These are phyloP conservation scores for Azemiops feae DNA, from an alignment of 2,113 vertebrate genomes.

Conservation along the genomic window DNA sequence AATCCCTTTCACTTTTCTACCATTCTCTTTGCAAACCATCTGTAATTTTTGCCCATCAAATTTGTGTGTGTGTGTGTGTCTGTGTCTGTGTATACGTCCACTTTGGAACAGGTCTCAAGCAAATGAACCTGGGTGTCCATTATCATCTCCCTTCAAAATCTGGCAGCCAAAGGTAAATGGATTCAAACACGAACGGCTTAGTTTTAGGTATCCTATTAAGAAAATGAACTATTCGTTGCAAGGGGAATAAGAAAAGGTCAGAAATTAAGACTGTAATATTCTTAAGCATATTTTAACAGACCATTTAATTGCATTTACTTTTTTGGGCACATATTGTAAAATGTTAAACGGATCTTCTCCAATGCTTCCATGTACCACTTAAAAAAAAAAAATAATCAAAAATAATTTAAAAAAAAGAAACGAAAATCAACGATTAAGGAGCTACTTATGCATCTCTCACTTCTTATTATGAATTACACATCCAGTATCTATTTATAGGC, in stretches of 20 bases:
- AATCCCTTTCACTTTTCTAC: background rate
- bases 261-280: background rate
- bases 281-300: background rate
- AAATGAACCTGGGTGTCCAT: background rate
- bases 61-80: background rate
- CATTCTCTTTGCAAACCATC: background rate
- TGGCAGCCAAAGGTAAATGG: background rate
- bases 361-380: background rate
- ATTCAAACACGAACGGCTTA: too few relatives aligned
- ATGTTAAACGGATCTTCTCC: background rate
- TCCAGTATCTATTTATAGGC: background rate
- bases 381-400: too few relatives aligned
- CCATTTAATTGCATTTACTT: background rate
- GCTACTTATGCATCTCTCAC: background rate
- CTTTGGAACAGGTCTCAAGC: background rate
- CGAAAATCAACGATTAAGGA: background rate
- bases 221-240: background rate
- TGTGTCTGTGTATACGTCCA: background rate
- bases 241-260: background rate
- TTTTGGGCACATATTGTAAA: background rate
- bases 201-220: background rate
- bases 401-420: background rate
- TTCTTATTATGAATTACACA: background rate
- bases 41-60: background rate
- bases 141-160: background rate